A percentile compares a stretch with the other conserved stretches of the same genome.
Evolutionary conservation across 1,140 invertebrate species (phyloP).

Genomic region (Ips typographus): DNA sequence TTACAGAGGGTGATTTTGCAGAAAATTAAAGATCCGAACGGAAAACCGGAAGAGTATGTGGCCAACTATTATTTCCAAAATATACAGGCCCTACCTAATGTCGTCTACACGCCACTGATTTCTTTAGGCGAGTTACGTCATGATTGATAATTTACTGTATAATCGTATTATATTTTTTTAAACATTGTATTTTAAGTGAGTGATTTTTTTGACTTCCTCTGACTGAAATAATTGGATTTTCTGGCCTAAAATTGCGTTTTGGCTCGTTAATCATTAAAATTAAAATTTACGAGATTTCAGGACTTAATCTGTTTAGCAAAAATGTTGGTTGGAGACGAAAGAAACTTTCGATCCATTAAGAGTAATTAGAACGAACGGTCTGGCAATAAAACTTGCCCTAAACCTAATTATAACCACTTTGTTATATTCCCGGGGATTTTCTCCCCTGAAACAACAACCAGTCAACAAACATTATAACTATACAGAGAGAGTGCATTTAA

Average conservation of each 20-base stretch:
- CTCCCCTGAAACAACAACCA: no score
- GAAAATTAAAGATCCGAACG: constrained; percentile 27
- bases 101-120: constrained; percentile 32
- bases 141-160: no score
- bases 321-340: neutral
- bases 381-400: no score
- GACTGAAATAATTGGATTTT: no score
- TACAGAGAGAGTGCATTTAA: no score
- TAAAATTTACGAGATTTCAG: constrained; percentile 4
- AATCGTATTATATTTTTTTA: no score
- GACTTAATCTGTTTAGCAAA: constrained; percentile 2
- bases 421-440: no score
- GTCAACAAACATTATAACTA: no score
- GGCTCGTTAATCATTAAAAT: constrained; percentile 1
- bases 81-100: constrained; percentile 32
- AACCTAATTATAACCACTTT: no score
- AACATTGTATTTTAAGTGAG: no score
- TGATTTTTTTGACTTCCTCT: no score
- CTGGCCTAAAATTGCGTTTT: no score
- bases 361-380: neutral
- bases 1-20: constrained; percentile 33
- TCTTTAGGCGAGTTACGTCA: constrained; percentile 10
- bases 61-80: constrained; percentile 40
- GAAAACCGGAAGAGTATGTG: constrained; percentile 35
- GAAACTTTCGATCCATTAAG: neutral